phyloP scores from a whole-genome alignment of 2,888 invertebrate genomes.

The Phaonia tiefii region DNA sequence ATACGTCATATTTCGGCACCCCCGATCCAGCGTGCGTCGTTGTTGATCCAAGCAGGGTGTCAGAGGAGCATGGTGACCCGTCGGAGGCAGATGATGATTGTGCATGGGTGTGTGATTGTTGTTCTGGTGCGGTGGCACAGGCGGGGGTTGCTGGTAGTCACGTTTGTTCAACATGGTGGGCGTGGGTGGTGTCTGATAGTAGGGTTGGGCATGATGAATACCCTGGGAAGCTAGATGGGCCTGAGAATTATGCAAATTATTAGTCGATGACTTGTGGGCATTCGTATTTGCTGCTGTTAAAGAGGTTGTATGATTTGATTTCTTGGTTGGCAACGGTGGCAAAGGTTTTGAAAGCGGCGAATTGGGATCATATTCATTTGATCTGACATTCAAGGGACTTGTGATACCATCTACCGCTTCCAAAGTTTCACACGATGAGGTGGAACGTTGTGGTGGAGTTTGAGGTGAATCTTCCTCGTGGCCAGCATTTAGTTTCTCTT shows the following conservation, averaged over 20 bases:
- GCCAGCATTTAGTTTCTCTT: conserved; percentile 53
- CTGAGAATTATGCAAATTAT: conserved; percentile 65
- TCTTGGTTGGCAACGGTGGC: conserved; percentile 75
- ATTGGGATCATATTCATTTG: conserved; percentile 59
- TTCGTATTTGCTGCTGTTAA: conserved; percentile 43
- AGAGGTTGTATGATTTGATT: conserved; percentile 69
- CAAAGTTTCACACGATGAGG: conserved; percentile 77
- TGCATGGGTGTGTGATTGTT: conserved; percentile 67
- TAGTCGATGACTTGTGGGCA: conserved; percentile 32
- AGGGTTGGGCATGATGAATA: conserved; percentile 76
- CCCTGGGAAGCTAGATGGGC: conserved; percentile 69
- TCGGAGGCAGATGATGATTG: conserved; percentile 67
- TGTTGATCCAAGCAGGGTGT: conserved; percentile 77
- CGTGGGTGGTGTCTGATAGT: conserved; percentile 74
- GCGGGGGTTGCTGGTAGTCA: conserved; percentile 70
- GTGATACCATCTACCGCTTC: conserved; percentile 75
- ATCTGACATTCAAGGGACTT: conserved; percentile 19
- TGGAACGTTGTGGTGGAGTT: conserved; percentile 70
- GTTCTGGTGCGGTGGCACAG: conserved; percentile 76
- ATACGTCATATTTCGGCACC: conserved; percentile 75
- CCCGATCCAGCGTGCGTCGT: conserved; percentile 77
- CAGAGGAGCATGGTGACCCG: conserved; percentile 73
- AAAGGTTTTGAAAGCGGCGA: conserved; percentile 75
- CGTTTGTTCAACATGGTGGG: conserved; percentile 77
- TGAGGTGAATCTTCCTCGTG: conserved; percentile 16